Conservation (phyloP, 2,797 vertebrate species). For the Cirrhinus molitorella region DNA sequence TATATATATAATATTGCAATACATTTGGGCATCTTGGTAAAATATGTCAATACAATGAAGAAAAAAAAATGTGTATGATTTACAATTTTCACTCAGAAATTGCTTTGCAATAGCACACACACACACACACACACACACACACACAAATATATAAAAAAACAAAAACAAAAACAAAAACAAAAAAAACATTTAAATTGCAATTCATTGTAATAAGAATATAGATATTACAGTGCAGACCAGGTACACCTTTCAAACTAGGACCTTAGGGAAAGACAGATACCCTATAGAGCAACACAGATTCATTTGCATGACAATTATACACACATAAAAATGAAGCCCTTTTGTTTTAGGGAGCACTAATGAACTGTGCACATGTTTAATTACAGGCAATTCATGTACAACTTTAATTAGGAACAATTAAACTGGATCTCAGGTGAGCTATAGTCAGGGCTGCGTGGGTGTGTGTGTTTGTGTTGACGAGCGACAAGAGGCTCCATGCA, state of each 20-base stretch:
- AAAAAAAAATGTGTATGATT: too few species aligned
- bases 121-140: too few species aligned
- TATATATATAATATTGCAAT: not conserved
- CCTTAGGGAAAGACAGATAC: slow-evolving; percentile 17
- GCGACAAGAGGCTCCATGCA: slow-evolving; percentile 30
- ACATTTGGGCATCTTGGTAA: not conserved
- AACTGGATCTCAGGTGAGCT: slow-evolving; percentile 62
- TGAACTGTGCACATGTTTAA: slow-evolving; percentile 63
- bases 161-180: not conserved
- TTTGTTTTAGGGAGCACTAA: slow-evolving; percentile 59
- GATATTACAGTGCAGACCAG: not conserved
- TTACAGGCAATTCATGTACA: slow-evolving; percentile 65
- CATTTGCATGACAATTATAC: slow-evolving; percentile 59
- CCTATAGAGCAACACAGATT: slow-evolving; percentile 52
- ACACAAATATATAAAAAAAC: too few species aligned
- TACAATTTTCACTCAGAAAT: too few species aligned
- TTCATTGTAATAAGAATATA: not conserved
- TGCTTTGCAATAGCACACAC: not conserved
- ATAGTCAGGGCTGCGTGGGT: slow-evolving; percentile 34
- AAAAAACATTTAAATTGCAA: not conserved
- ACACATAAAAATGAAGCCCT: slow-evolving; percentile 52
- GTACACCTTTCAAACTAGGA: slow-evolving; percentile 21
- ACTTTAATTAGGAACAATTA: slow-evolving; percentile 61
- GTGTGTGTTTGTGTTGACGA: slow-evolving; percentile 45
- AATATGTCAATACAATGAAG: too few species aligned